Conservation (phyloP, 2,888 invertebrate species). For the Drosophila fulvimacula region DNA sequence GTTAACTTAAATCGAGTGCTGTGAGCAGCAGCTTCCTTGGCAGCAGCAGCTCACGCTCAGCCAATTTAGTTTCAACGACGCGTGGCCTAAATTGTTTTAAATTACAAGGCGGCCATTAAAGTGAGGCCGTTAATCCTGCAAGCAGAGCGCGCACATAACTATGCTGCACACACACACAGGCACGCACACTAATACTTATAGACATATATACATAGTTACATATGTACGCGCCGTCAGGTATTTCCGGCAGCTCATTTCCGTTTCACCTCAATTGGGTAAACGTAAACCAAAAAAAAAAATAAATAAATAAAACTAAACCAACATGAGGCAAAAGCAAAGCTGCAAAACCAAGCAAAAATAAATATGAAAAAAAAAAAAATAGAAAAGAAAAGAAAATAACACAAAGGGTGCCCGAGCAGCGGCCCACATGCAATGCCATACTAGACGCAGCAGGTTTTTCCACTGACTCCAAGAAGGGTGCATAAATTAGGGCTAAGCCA, state of each 20-base stretch:
- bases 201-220: conserved; percentile 40
- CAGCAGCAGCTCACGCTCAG: conserved; percentile 30
- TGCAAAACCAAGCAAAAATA: conserved; percentile 57
- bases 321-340: conserved; percentile 44
- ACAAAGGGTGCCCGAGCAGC: conserved; percentile 27
- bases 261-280: conserved; percentile 77
- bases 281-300: conserved; percentile 48
- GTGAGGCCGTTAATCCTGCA: conserved; percentile 59
- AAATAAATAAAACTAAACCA: conserved; percentile 30
- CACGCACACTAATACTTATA: conserved; percentile 16
- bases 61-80: conserved; percentile 60
- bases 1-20: conserved; percentile 13
- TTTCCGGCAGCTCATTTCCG: conserved; percentile 82
- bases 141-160: conserved; percentile 33
- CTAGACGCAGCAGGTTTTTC: conserved; percentile 62
- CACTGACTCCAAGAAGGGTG: conserved; percentile 68
- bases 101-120: conserved; percentile 70
- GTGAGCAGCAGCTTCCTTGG: conserved; percentile 24
- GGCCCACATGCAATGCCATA: conserved; percentile 64
- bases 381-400: conserved; percentile 14
- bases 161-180: conserved; percentile 30
- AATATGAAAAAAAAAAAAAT: conserved; percentile 33
- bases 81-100: conserved; percentile 78
- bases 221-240: conserved; percentile 69
- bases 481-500: conserved; percentile 76